These are phyloP conservation scores for Caenorhabditis sp. DNA, from an alignment of 2,888 invertebrate species.

Conservation along the genomic window DNA sequence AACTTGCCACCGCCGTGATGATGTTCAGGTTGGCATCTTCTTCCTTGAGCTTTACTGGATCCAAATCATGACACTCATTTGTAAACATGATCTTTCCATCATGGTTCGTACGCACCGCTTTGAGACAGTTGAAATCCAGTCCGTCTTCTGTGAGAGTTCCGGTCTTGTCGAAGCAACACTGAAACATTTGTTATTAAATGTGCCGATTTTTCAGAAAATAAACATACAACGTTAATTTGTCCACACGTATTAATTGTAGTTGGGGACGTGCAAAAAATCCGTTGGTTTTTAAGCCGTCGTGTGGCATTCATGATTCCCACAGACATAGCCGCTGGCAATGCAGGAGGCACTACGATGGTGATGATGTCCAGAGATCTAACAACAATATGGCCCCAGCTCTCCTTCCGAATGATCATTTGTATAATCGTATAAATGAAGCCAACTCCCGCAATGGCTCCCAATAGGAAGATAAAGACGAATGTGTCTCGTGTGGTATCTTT, in stretches of 20 bases:
- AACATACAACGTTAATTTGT: conserved; percentile 84
- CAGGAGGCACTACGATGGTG: conserved; percentile 95
- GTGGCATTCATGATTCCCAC: conserved; percentile 85
- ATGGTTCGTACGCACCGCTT: conserved; percentile 53
- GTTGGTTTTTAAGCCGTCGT: conserved; percentile 84
- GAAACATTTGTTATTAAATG: neutral
- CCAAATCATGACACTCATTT: conserved; percentile 70
- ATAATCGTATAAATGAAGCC: conserved; percentile 89
- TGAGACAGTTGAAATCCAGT: conserved; percentile 80
- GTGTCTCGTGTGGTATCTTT: conserved; percentile 85
- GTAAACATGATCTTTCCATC: conserved; percentile 53
- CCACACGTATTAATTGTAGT: conserved; percentile 85
- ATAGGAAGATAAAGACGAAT: conserved; percentile 67
- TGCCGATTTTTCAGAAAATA: neutral
- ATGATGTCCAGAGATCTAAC: conserved; percentile 92
- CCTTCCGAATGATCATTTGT: conserved; percentile 87
- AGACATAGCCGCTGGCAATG: conserved; percentile 87
- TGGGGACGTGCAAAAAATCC: conserved; percentile 85
- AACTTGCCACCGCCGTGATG: conserved; percentile 80
- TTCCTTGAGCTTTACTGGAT: conserved; percentile 63
- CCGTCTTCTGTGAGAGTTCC: conserved; percentile 83
- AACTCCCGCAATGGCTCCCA: conserved; percentile 60
- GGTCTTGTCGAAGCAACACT: conserved; percentile 85
- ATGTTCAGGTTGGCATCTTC: conserved; percentile 72
- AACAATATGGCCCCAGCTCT: conserved; percentile 85